Conservation (phyloP, 2,797 vertebrate species). For the Epinephelus malabaricus region DNA sequence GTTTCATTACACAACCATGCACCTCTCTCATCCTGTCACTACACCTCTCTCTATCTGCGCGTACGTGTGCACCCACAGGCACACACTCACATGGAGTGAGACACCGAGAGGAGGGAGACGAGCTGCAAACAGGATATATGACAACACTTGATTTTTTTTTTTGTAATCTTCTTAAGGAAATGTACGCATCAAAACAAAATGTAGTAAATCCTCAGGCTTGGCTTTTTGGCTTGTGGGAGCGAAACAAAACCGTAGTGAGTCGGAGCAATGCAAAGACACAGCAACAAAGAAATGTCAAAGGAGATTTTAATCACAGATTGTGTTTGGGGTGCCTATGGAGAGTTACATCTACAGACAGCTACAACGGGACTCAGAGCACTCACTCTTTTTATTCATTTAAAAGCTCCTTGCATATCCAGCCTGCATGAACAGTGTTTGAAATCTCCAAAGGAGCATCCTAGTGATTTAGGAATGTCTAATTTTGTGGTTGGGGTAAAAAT, state of each 20-base stretch:
- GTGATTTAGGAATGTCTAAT: slow-evolving; percentile 36
- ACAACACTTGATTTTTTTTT: slow-evolving; percentile 48
- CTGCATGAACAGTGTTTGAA: slow-evolving; percentile 41
- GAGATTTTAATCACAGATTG: slow-evolving; percentile 79
- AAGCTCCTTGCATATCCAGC: slow-evolving; percentile 54
- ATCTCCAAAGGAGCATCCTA: slow-evolving; percentile 38
- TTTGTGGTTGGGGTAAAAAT: slow-evolving; percentile 43
- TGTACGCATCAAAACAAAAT: slow-evolving; percentile 73
- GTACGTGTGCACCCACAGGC: slow-evolving; percentile 43
- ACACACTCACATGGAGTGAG: slow-evolving; percentile 23
- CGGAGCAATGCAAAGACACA: slow-evolving; percentile 52
- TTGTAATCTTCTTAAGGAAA: slow-evolving; percentile 71
- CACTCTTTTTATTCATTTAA: slow-evolving; percentile 65
- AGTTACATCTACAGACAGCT: slow-evolving; percentile 47
- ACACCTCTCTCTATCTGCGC: slow-evolving; percentile 56
- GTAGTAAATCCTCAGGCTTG: slow-evolving; percentile 53
- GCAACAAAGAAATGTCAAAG: slow-evolving; percentile 66
- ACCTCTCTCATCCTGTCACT: slow-evolving; percentile 69
- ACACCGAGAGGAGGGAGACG: slow-evolving; percentile 14
- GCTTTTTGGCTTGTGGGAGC: slow-evolving; percentile 49
- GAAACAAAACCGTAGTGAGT: slow-evolving; percentile 43
- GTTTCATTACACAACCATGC: slow-evolving; percentile 78
- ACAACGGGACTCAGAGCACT: slow-evolving; percentile 39
- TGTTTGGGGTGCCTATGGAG: slow-evolving; percentile 49
- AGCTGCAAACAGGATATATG: slow-evolving; percentile 54